Conservation (phyloP, 2,113 vertebrate species). For the Ochotona curzoniae region DNA sequence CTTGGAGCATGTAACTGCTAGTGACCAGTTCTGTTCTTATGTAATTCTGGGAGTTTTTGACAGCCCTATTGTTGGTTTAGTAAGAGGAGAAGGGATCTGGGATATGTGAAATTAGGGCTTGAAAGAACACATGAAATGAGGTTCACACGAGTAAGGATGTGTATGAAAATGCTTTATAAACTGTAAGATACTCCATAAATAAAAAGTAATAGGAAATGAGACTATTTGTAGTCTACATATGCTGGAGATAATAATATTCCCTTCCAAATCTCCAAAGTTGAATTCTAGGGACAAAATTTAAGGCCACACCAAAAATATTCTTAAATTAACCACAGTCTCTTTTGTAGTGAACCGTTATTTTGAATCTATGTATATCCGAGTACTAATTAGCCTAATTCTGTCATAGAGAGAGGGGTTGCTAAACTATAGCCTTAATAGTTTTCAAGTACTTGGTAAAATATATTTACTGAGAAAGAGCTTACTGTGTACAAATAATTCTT, state of each 20-base stretch:
- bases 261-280: background rate
- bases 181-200: slow-evolving; percentile 47
- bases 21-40: slow-evolving; percentile 19
- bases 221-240: slow-evolving; percentile 24
- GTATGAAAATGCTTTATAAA: slow-evolving; percentile 44
- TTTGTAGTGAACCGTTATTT: slow-evolving; percentile 17
- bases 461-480: background rate
- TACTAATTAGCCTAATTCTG: background rate
- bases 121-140: background rate
- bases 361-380: background rate
- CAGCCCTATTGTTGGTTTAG: slow-evolving; percentile 30
- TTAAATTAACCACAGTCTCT: slow-evolving; percentile 13
- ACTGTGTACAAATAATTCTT: slow-evolving; percentile 18
- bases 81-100: slow-evolving; percentile 7
- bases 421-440: slow-evolving; percentile 19
- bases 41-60: slow-evolving; percentile 44
- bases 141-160: slow-evolving; percentile 7
- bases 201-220: slow-evolving; percentile 35
- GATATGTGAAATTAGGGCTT: background rate
- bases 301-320: background rate
- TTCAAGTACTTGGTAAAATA: background rate
- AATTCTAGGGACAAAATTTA: slow-evolving; percentile 24
- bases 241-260: background rate
- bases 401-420: slow-evolving; percentile 24
- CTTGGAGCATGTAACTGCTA: background rate